Base-by-base conservation (phyloP, 2,797 vertebrate genomes). In the Parauchenoglanis ngamensis region DNA sequence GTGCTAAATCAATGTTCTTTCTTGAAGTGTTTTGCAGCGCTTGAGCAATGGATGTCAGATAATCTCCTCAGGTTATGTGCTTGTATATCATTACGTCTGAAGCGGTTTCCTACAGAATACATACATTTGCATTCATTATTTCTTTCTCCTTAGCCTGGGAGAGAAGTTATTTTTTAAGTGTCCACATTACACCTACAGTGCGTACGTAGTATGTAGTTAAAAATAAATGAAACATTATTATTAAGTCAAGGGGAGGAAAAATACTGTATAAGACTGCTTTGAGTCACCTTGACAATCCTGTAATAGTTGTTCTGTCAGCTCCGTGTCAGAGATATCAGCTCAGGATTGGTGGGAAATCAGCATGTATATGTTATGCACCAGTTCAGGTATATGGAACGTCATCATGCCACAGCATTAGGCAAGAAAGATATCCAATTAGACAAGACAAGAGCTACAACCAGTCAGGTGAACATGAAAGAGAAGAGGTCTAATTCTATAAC, bases 31-130 rank as follows among this genome's bases (percentile, higher is more conserved):
- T 81, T 81, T 61, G 23, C 78, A n/a, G 57, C 2, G 6, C n/a
- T 83, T 83, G 81, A 83, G 81, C 63, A 83, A 68, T 81, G 78
- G 78, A 81, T 63, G 78, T 63, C 44, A 68, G 81, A 83, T 68
- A 68, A 83, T 83, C 63, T 83, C 81, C 81, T 67, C n/a, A 12
- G 81, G 63, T 83, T 83, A 83, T 83, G 63, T 19, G 63, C 81
- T 52, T 54, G 44, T 83, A 68, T 68, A 68, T 83, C 81, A 83
- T 68, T 83, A 68, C 1, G 46, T 31, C 63, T 52, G 63, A 83
- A 83, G 46, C 59, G 15, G 44, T 23, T 52, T 40, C 92, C 84
- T 89, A 90, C 92, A 88, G 89, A 88, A 86, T 54, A 87, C 89
- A 85, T 84, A 86, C 90, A 68, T 83, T 68, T 68, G 81, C 81